Percentiles rank a stretch among this genome's conserved stretches.
These are phyloP conservation scores for Platycnemis pennipes DNA, from an alignment of 2,888 invertebrate species.

Conservation along the genomic window DNA sequence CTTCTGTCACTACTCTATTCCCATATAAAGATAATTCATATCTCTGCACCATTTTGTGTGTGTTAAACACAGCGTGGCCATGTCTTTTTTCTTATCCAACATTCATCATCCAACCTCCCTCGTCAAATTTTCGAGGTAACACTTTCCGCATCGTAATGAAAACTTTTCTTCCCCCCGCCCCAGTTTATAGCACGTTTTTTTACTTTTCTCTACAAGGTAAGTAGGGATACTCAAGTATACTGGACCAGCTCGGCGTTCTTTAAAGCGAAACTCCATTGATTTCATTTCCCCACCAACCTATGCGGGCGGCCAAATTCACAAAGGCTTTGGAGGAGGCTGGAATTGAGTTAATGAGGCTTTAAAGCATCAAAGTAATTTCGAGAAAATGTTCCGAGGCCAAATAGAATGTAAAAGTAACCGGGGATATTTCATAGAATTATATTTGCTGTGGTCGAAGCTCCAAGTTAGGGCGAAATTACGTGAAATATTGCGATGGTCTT, in stretches of 20 bases:
- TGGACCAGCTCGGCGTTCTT: not conserved
- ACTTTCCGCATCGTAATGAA: not conserved
- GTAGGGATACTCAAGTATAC: not conserved
- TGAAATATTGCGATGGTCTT: too few species aligned
- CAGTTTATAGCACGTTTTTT: not conserved
- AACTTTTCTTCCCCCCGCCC: not conserved
- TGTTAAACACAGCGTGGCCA: too few species aligned
- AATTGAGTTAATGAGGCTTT: slow-evolving; percentile 18
- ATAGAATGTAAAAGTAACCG: not conserved
- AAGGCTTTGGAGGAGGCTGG: not conserved
- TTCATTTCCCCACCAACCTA: not conserved
- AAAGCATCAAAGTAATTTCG: not conserved
- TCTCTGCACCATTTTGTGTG: too few species aligned
- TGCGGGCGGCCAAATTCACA: not conserved
- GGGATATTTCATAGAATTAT: too few species aligned
- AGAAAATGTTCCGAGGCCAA: not conserved
- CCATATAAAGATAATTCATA: too few species aligned
- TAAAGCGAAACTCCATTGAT: not conserved
- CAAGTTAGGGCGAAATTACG: too few species aligned
- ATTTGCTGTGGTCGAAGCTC: too few species aligned
- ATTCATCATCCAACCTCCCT: not conserved
- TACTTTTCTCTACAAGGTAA: not conserved
- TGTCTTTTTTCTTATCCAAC: too few species aligned
- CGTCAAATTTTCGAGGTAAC: not conserved
- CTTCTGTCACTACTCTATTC: too few species aligned